phyloP scores from a whole-genome alignment of 92 coral and sea anemone genomes.

The Micromussa lordhowensis region DNA sequence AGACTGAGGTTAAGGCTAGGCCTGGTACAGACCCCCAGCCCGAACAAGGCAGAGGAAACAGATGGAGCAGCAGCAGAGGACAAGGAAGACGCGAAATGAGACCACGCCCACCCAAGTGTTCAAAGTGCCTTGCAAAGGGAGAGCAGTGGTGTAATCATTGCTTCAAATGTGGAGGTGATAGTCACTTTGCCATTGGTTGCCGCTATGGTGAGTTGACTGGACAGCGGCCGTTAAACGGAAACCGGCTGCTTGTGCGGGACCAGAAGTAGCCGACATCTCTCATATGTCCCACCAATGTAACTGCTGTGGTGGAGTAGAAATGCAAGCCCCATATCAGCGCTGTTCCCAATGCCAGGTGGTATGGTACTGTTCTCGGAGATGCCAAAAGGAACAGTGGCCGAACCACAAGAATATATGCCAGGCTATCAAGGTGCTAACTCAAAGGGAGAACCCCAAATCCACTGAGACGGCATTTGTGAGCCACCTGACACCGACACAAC shows the following conservation, averaged over 20 bases:
- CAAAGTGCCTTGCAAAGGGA: slow-evolving; percentile 37
- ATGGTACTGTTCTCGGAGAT: slow-evolving; percentile 56
- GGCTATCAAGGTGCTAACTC: slow-evolving; percentile 49
- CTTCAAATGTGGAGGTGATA: slow-evolving; percentile 74
- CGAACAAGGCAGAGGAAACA: background rate
- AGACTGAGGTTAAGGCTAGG: slow-evolving; percentile 24
- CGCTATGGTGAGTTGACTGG: slow-evolving; percentile 39
- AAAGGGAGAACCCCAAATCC: background rate
- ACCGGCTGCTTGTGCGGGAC: slow-evolving; percentile 56
- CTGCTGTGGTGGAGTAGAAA: slow-evolving; percentile 48
- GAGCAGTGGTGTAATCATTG: slow-evolving; percentile 60
- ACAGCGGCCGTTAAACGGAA: slow-evolving; percentile 49
- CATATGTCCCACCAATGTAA: slow-evolving; percentile 69
- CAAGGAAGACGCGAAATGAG: no score
- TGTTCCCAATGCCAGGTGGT: slow-evolving; percentile 64
- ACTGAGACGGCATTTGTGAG: slow-evolving; percentile 38
- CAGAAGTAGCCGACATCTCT: slow-evolving; percentile 62
- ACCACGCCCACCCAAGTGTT: background rate
- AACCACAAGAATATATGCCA: slow-evolving; percentile 60
- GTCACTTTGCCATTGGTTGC: slow-evolving; percentile 59
- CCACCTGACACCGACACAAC: slow-evolving; percentile 56
- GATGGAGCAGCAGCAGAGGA: slow-evolving; percentile 1
- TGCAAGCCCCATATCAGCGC: slow-evolving; percentile 27
- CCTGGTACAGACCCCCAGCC: background rate
- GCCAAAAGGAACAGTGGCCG: slow-evolving; percentile 71